Evolutionary conservation across 2,888 invertebrate species (phyloP), one percentile per base, ranked within the genome.

Genomic region (Archips xylosteana): DNA sequence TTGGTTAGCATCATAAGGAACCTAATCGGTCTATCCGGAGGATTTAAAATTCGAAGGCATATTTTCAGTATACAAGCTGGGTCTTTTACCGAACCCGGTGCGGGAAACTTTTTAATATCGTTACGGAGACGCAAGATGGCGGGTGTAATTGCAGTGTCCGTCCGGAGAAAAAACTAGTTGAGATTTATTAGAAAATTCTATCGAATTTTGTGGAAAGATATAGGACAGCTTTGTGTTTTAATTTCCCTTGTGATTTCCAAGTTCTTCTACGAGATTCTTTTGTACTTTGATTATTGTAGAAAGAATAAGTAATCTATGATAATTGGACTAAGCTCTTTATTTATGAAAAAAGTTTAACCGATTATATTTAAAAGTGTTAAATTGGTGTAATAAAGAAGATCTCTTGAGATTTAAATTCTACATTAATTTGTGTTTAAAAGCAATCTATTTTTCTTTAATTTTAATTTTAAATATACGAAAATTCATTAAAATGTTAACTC

Each of bases 131-230:
- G 57, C 71, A 66, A 71, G 74, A 69, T 74, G 74, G 64, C 68
- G 63, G 65, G 49, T 32, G 69, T 74, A 65, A 74, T 74, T 74
- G 69, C 74, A 23, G 63, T 63, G 72, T 59, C 68, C 60, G 47
- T 39, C 62, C 62, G 51, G 65, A 65, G 70, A n/a, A 49, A 49
- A 63, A 64, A 63, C 51, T 74, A 74, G 64, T 64, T 10, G 73
- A 60, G 74, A 74, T 65, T 74, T 74, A 74, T 74, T 74, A 70
- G 65, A 70, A 64, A 70, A 70, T 65, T 64, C 69, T 64, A 60
- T 74, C 45, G 70, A 74, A 74, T 61, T 61, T 74, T 64, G 57
- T 15, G 49, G 54, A 70, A 61, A 73, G 63, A 64, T 60, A 42
- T 61, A 15, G 34, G 49, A 57, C 13, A 15, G 51, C 54, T 61